phyloP scores from a whole-genome alignment of 1,140 invertebrate genomes.

The Drosophila repletoides region DNA sequence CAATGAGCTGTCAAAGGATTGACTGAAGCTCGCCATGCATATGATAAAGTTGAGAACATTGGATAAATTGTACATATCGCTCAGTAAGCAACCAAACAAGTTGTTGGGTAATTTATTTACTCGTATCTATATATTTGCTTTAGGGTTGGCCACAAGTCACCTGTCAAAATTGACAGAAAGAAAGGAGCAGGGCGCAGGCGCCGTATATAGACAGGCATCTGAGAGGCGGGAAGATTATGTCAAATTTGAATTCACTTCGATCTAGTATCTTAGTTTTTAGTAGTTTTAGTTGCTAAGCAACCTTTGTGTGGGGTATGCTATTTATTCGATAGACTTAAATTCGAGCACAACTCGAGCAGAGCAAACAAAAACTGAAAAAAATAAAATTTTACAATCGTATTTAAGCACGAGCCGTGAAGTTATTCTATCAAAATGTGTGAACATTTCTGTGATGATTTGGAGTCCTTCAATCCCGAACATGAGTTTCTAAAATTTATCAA shows the following conservation, averaged over 20 bases:
- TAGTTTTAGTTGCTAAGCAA: too few species aligned
- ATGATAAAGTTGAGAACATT: constrained; percentile 77
- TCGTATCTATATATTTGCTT: constrained; percentile 17
- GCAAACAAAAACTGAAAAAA: constrained; percentile 1
- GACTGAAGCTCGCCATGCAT: constrained; percentile 72
- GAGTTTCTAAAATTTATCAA: constrained; percentile 75
- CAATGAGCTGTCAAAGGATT: constrained; percentile 56
- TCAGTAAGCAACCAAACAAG: constrained; percentile 8
- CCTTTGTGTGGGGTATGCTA: constrained; percentile 2
- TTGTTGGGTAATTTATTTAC: constrained; percentile 9
- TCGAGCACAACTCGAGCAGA: background rate
- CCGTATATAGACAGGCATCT: background rate
- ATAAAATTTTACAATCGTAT: constrained; percentile 17
- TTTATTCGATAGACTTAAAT: constrained; percentile 31
- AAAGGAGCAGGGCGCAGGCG: constrained; percentile 48
- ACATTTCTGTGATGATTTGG: constrained; percentile 61
- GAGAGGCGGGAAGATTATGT: background rate
- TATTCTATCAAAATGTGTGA: constrained; percentile 68
- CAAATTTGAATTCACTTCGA: constrained; percentile 38
- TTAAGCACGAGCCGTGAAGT: constrained; percentile 15
- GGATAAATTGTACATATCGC: constrained; percentile 71
- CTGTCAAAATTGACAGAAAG: constrained; percentile 31
- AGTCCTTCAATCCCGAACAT: constrained; percentile 70
- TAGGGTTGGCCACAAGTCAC: constrained; percentile 31
- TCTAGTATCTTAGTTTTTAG: constrained; percentile 23